Evolutionary conservation across 2,797 vertebrate species (phyloP).

Genomic region (Malacoraja senta): DNA sequence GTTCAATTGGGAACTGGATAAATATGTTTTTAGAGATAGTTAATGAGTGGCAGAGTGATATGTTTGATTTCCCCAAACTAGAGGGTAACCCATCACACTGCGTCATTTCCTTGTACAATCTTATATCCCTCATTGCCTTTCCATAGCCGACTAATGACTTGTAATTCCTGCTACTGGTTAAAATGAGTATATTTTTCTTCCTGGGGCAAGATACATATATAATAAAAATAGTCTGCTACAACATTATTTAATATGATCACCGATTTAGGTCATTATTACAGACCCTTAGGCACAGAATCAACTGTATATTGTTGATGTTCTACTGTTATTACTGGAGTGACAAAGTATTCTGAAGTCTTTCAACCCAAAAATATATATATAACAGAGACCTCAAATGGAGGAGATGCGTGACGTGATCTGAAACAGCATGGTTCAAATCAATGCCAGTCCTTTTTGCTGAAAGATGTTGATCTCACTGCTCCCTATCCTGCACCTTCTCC

Average conservation of each 20-base stretch:
- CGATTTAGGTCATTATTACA: neutral
- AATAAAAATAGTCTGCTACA: neutral
- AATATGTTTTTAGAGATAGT: neutral
- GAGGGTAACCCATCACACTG: neutral
- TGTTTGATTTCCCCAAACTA: neutral
- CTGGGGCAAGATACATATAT: neutral
- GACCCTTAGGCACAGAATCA: neutral
- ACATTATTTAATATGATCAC: neutral
- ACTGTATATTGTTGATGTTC: neutral
- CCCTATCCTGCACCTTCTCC: no score
- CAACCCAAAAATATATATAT: neutral
- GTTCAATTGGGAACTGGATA: neutral
- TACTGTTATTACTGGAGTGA: neutral
- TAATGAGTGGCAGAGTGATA: neutral
- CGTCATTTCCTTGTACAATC: conserved; percentile 2
- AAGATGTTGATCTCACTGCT: neutral
- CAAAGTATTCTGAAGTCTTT: neutral
- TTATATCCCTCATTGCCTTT: neutral
- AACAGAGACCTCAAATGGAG: neutral
- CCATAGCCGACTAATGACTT: neutral
- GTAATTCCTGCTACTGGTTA: neutral
- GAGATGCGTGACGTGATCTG: neutral
- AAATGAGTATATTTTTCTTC: neutral
- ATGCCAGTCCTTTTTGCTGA: neutral
- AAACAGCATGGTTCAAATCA: neutral